Evolutionary conservation across 37 sponge, comb jelly and placozoan species (phyloP).

Genomic region (Tethya wilhelma): DNA sequence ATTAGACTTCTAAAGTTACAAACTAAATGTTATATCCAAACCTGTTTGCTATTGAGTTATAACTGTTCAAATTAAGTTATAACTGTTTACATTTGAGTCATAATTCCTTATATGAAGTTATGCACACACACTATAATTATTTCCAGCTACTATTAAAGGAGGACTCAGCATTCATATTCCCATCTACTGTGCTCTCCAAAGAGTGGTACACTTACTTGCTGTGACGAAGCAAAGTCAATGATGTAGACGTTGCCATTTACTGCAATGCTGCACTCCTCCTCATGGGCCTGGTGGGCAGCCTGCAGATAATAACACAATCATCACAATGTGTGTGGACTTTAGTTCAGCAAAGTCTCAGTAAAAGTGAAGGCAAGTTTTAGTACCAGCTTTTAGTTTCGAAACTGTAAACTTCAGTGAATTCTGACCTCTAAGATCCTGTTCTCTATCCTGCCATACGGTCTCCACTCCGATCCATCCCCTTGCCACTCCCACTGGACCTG

Average conservation of each 20-base stretch:
- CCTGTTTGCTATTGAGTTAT: too few species aligned
- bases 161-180: too few species aligned
- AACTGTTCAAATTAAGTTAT: too few species aligned
- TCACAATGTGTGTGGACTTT: neutral
- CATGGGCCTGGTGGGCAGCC: constrained; percentile 60
- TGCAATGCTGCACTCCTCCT: constrained; percentile 75
- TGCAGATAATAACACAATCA: constrained; percentile 8
- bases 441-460: constrained; percentile 61
- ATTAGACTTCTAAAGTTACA: too few species aligned
- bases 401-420: neutral
- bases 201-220: constrained; percentile 61
- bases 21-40: too few species aligned
- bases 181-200: too few species aligned
- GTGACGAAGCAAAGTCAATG: constrained; percentile 73
- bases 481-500: constrained; percentile 88
- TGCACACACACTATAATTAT: too few species aligned
- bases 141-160: too few species aligned
- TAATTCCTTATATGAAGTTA: too few species aligned
- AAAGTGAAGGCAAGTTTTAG: too few species aligned
- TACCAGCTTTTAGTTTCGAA: neutral
- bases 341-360: too few species aligned
- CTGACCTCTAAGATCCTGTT: constrained; percentile 83
- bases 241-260: constrained; percentile 78
- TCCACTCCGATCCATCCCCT: constrained; percentile 56
- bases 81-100: too few species aligned